Base-by-base conservation (phyloP, 2,113 vertebrate species). In the Gavia stellata region DNA sequence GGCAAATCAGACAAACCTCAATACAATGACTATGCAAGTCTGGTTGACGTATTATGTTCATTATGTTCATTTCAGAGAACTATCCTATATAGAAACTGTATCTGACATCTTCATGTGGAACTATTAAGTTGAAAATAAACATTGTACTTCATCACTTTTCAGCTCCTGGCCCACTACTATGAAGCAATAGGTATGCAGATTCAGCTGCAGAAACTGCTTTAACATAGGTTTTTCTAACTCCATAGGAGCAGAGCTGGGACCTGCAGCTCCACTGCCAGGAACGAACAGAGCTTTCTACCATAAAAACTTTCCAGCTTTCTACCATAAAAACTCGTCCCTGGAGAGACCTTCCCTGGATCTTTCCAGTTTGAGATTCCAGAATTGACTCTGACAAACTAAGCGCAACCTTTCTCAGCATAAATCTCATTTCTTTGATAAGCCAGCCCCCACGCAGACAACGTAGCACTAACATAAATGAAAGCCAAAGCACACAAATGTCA, bases 381-480 rank as follows among this genome's bases (percentile, higher is more conserved):
- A 53, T 0, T 26, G 72, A 55, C 13, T 83, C 33, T 3, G 2
- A 72, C 49, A 70, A 86, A n/a, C 13, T 21, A 70, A 45, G 4
- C 26, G 2, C 49, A 58, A 68, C 17, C 13, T 61, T 78, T 50
- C 38, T 34, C 65, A 68, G 47, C 34, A 73, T 17, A 34, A 56
- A 68, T 53, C 14, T 28, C 0, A 6, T 40, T 23, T 83, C 20
- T 62, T 29, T 44, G 56, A 24, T 10, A 21, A 4, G 16, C 33
- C 72, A 82, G 36, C 6, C 14, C 33, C 40, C 16, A 6, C 0
- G 0, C 12, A 50, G n/a, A 53, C 36, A 26, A 58, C 0, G 3
- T 1, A 68, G 50, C 50, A 63, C n/a, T 34, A 56, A 36, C 29
- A 29, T 1, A 6, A 59, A 52, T 4, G 26, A 78, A 78, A 89